phyloP scores from a whole-genome alignment of 2,888 invertebrate species.

The Bimastos eiseni region DNA sequence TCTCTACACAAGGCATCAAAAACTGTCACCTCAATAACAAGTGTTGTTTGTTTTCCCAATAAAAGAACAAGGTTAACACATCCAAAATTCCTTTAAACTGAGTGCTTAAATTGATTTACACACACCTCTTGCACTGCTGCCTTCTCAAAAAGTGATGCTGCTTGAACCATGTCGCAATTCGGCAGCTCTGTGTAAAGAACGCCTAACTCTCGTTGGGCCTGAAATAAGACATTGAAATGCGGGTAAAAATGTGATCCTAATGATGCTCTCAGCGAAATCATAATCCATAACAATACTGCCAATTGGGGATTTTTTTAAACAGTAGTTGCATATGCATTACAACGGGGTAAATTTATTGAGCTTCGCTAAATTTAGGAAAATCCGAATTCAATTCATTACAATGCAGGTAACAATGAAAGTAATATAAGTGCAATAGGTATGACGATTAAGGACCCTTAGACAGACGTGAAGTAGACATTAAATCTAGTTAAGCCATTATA shows the following conservation, averaged over 20 bases:
- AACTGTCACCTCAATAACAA: not conserved
- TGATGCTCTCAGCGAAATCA: not conserved
- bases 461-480: no score
- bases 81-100: no score
- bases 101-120: not conserved
- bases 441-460: not conserved
- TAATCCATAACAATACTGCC: not conserved
- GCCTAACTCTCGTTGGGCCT: slow-evolving; percentile 29
- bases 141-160: slow-evolving; percentile 14
- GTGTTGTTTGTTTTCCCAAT: not conserved
- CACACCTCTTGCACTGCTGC: slow-evolving; percentile 26
- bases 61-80: not conserved
- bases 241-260: no score
- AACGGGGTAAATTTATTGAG: not conserved
- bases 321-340: not conserved
- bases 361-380: not conserved
- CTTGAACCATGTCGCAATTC: not conserved
- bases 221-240: not conserved
- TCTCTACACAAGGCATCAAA: not conserved
- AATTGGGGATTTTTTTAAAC: not conserved
- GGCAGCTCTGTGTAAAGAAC: slow-evolving; percentile 23
- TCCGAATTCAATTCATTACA: not conserved
- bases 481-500: not conserved
- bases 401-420: not conserved
- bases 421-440: not conserved